Percentiles rank a stretch among this genome's conserved stretches.
Conservation (phyloP, 1,140 invertebrate species). For the Drosophila aff. region DNA sequence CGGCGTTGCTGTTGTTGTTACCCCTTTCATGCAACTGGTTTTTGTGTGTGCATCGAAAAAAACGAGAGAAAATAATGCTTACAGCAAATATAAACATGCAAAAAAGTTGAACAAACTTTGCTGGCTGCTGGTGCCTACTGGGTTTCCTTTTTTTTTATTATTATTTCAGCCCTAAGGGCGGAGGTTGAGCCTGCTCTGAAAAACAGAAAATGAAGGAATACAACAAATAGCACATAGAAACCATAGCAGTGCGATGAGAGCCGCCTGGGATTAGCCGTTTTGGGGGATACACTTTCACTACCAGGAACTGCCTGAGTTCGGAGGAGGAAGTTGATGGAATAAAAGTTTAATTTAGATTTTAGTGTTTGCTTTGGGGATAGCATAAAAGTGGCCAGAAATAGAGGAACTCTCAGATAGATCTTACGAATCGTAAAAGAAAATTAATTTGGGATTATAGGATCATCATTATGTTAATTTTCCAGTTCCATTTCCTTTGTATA, state of each 20-base stretch:
- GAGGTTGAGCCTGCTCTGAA: conserved; percentile 42
- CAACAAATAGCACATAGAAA: conserved; percentile 48
- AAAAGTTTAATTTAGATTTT: conserved; percentile 43
- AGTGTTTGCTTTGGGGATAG: conserved; percentile 12
- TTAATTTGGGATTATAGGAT: neutral
- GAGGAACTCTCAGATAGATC: neutral
- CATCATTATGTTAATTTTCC: conserved; percentile 3
- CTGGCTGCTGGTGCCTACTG: conserved; percentile 6
- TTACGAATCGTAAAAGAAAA: neutral
- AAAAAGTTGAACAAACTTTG: conserved; percentile 75
- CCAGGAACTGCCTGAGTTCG: conserved; percentile 7
- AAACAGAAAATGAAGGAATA: conserved; percentile 39
- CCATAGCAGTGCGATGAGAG: conserved; percentile 18
- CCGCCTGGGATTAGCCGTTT: conserved; percentile 46
- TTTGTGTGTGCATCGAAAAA: conserved; percentile 59
- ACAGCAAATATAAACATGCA: conserved; percentile 69
- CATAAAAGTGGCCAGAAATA: neutral
- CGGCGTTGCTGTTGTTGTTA: conserved; percentile 32
- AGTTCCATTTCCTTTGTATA: neutral
- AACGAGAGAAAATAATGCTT: conserved; percentile 63
- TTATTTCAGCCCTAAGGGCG: conserved; percentile 42
- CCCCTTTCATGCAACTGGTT: conserved; percentile 64
- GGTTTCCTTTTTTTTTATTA: conserved; percentile 3
- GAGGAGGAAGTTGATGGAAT: conserved; percentile 8
- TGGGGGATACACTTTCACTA: conserved; percentile 44